Evolutionary conservation across 2,888 invertebrate genomes (phyloP).

Genomic region (Ichneumoninae sp.): DNA sequence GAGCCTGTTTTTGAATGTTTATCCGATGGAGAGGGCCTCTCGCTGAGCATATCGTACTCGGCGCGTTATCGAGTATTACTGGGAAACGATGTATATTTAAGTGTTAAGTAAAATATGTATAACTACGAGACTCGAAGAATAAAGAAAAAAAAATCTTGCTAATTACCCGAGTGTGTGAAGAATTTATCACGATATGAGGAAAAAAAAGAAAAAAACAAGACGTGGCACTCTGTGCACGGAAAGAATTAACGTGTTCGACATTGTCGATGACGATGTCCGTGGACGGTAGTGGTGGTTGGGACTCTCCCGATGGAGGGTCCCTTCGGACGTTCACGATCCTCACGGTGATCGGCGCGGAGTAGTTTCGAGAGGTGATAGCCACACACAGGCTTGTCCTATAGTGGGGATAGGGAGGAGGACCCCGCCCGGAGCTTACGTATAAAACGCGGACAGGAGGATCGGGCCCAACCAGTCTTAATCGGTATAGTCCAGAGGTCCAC

Average conservation of each 20-base stretch:
- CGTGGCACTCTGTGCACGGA: background rate
- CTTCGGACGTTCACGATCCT: conserved; percentile 25
- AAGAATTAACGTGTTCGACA: conserved; percentile 12
- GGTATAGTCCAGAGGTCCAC: conserved; percentile 72
- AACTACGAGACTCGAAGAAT: conserved; percentile 30
- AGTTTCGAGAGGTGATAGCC: conserved; percentile 61
- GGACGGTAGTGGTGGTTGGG: background rate
- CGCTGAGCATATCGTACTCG: background rate
- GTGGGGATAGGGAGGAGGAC: conserved; percentile 71
- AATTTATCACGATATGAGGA: conserved; percentile 1
- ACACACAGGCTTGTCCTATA: background rate
- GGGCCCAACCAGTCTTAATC: conserved; percentile 82
- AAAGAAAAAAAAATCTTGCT: conserved; percentile 7
- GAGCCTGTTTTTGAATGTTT: conserved; percentile 8
- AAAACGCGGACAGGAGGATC: conserved; percentile 79
- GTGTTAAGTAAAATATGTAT: conserved; percentile 10
- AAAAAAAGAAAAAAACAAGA: conserved; percentile 16
- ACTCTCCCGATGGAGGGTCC: conserved; percentile 8
- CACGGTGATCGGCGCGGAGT: conserved; percentile 37
- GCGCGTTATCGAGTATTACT: background rate
- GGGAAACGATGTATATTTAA: background rate
- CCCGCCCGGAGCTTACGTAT: conserved; percentile 80
- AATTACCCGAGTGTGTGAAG: conserved; percentile 9
- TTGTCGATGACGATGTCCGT: conserved; percentile 9
- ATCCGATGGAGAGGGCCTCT: background rate